These are phyloP conservation scores for Thermophis baileyi DNA, from an alignment of 2,113 vertebrate species.

Conservation along the genomic window DNA sequence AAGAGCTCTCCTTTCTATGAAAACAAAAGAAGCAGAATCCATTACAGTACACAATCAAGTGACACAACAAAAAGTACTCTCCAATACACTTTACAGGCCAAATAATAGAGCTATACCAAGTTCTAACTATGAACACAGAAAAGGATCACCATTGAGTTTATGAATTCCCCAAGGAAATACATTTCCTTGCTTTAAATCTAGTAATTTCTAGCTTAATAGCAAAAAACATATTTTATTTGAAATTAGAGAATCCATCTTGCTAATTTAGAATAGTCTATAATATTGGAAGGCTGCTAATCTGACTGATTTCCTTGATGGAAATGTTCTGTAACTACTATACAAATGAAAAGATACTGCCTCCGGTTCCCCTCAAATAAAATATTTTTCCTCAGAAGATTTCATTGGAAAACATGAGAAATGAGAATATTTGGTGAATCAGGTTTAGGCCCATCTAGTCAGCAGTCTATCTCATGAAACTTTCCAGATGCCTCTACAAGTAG, in stretches of 20 bases:
- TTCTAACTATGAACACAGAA: slow-evolving; percentile 5
- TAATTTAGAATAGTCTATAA: background rate
- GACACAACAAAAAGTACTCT: slow-evolving; percentile 22
- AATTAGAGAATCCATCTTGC: background rate
- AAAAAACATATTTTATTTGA: background rate
- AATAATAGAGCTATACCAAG: background rate
- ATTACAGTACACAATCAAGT: background rate
- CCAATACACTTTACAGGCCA: slow-evolving; percentile 12
- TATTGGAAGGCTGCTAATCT: background rate
- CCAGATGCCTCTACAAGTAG: background rate
- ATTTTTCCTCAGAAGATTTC: background rate
- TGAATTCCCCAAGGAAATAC: background rate
- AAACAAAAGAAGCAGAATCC: slow-evolving; percentile 29
- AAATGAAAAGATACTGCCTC: background rate
- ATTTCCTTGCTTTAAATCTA: background rate
- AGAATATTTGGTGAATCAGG: background rate
- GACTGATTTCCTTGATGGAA: background rate
- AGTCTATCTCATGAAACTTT: background rate
- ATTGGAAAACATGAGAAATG: background rate
- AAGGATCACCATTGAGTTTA: background rate
- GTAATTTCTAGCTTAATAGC: fast-evolving
- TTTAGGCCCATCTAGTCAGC: background rate
- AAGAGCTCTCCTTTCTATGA: background rate
- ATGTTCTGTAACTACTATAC: background rate
- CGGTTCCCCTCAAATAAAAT: background rate